These are phyloP conservation scores for Danio rerio DNA, from an alignment of 2,113 vertebrate species.

Conservation along the genomic window DNA sequence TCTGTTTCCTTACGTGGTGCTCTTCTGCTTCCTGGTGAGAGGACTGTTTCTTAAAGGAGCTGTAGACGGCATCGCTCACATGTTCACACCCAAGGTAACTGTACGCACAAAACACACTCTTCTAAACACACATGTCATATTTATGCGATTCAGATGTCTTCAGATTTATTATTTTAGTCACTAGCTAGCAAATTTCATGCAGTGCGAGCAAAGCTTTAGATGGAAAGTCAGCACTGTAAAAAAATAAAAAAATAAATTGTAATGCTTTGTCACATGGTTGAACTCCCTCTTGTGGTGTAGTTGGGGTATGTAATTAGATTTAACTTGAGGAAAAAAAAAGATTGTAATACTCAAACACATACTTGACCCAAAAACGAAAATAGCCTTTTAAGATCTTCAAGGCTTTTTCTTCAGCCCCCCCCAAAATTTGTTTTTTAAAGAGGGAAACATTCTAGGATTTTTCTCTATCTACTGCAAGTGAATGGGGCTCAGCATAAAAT, in stretches of 20 bases:
- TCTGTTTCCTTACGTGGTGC: slow-evolving; percentile 95
- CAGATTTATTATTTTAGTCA: background rate
- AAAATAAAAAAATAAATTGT: background rate
- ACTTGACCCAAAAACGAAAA: background rate
- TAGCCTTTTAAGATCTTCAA: too few relatives aligned
- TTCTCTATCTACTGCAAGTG: too few relatives aligned
- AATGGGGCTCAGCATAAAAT: too few relatives aligned
- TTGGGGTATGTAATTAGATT: background rate
- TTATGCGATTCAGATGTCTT: background rate
- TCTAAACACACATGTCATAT: background rate
- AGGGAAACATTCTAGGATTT: too few relatives aligned
- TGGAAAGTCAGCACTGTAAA: background rate
- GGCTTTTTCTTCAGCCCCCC: too few relatives aligned
- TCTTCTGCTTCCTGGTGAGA: slow-evolving; percentile 96
- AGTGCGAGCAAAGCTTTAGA: background rate
- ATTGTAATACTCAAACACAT: background rate
- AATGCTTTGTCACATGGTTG: slow-evolving; percentile 2
- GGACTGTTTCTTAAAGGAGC: slow-evolving; percentile 91
- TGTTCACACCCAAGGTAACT: slow-evolving; percentile 98
- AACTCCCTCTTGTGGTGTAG: slow-evolving; percentile 67
- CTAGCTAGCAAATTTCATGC: background rate
- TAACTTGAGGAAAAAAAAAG: background rate
- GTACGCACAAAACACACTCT: too few relatives aligned
- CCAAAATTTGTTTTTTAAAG: too few relatives aligned
- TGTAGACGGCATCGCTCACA: slow-evolving; percentile 93